These are phyloP conservation scores for Sceloporus tristichus DNA, from an alignment of 2,113 vertebrate genomes.

Conservation along the genomic window DNA sequence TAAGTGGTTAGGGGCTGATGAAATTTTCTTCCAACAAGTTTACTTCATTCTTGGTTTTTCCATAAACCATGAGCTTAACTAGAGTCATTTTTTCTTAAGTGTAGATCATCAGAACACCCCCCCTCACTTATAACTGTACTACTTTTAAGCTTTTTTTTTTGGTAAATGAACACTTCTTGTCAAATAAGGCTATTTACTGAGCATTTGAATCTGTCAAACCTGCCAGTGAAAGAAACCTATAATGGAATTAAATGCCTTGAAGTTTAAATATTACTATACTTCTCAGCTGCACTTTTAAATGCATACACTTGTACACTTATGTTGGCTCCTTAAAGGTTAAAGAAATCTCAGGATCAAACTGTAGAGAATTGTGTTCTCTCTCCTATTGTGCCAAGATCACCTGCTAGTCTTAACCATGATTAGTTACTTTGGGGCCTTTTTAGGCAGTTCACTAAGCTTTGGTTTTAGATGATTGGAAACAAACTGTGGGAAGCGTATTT, in stretches of 20 bases:
- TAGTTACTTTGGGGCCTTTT: neutral
- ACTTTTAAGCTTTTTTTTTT: neutral
- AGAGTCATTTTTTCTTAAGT: neutral
- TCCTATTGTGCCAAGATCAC: neutral
- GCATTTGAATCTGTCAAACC: neutral
- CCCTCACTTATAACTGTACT: neutral
- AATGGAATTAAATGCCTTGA: neutral
- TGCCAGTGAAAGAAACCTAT: neutral
- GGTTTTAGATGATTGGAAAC: neutral
- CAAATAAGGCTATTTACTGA: neutral
- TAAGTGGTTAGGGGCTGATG: neutral
- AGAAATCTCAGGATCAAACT: neutral
- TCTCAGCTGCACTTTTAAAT: neutral
- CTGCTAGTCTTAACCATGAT: neutral
- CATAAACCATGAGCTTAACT: neutral
- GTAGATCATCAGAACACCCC: neutral
- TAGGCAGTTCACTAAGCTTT: neutral
- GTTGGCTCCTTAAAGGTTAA: neutral
- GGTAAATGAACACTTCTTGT: too few species aligned
- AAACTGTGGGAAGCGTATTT: too few species aligned
- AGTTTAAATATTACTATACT: neutral
- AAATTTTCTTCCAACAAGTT: neutral
- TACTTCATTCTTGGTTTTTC: neutral
- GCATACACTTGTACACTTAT: neutral
- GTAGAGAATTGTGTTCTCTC: too few species aligned